Conservation (phyloP, 1,140 invertebrate genomes). For the Charaxes varanes region DNA sequence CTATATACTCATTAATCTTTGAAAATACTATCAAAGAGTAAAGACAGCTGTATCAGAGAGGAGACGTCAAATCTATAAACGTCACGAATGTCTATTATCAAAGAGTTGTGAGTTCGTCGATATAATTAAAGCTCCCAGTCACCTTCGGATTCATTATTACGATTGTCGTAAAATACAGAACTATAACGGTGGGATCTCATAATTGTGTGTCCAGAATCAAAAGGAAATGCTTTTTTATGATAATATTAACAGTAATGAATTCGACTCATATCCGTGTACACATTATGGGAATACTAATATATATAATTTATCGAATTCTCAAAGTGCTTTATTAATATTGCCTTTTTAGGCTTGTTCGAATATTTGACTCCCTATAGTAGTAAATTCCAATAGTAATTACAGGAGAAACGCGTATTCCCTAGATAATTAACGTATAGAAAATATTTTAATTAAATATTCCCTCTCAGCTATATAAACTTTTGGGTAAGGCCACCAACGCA, state of each 20-base stretch:
- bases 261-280: slow-evolving; percentile 1
- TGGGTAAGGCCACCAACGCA: too few relatives aligned
- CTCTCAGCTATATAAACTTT: too few relatives aligned
- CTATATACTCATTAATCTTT: too few relatives aligned
- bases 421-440: too few relatives aligned
- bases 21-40: too few relatives aligned
- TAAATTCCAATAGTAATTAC: too few relatives aligned
- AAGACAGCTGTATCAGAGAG: too few relatives aligned
- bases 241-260: slow-evolving; percentile 5
- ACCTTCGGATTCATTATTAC: slow-evolving; percentile 16
- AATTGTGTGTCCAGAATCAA: slow-evolving; percentile 10
- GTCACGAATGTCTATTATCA: slow-evolving; percentile 9
- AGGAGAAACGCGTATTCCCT: too few relatives aligned
- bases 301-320: too few relatives aligned
- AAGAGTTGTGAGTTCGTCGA: slow-evolving; percentile 14
- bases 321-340: background rate
- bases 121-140: slow-evolving; percentile 12
- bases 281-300: background rate
- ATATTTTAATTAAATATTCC: too few relatives aligned
- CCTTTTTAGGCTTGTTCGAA: too few relatives aligned
- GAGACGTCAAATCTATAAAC: slow-evolving; percentile 1
- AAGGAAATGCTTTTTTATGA: slow-evolving; percentile 7
- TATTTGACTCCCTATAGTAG: too few relatives aligned
- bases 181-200: slow-evolving; percentile 6
- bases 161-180: slow-evolving; percentile 15